A percentile compares a stretch with the other conserved stretches of the same genome.
phyloP scores from a whole-genome alignment of 2,797 vertebrate genomes.

The Ispidina picta region DNA sequence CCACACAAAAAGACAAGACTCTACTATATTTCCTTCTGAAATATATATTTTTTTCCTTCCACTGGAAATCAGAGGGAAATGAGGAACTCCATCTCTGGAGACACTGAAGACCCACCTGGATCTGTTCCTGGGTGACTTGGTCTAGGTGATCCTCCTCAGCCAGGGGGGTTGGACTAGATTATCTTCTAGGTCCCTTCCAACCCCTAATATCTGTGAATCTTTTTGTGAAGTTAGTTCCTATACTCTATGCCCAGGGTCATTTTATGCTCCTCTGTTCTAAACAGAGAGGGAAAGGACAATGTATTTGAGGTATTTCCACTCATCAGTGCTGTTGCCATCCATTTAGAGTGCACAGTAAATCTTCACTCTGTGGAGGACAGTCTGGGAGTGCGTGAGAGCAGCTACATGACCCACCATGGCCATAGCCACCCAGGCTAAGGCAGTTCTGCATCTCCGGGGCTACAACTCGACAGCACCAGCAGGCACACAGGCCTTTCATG shows the following conservation, averaged over 20 bases:
- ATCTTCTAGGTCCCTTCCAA: too few relatives aligned
- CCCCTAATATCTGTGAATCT: background rate
- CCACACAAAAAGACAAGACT: background rate
- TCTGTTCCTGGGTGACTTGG: too few relatives aligned
- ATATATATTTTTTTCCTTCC: background rate
- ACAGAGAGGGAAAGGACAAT: background rate
- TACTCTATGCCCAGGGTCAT: background rate
- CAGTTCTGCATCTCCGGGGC: background rate
- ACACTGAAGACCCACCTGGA: too few relatives aligned
- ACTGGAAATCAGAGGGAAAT: background rate
- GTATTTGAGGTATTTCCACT: background rate
- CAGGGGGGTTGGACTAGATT: too few relatives aligned
- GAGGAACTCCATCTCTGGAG: background rate
- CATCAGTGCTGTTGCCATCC: background rate
- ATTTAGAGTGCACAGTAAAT: background rate
- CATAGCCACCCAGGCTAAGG: background rate
- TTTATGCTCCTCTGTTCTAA: background rate
- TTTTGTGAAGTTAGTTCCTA: background rate
- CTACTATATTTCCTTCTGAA: background rate
- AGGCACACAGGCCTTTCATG: background rate
- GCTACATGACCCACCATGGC: background rate
- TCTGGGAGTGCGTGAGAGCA: rapidly evolving
- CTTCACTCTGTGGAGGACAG: rapidly evolving
- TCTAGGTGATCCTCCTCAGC: too few relatives aligned
- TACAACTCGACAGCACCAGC: rapidly evolving